Conservation (phyloP, 2,888 invertebrate species). For the Proisotoma minuta region DNA sequence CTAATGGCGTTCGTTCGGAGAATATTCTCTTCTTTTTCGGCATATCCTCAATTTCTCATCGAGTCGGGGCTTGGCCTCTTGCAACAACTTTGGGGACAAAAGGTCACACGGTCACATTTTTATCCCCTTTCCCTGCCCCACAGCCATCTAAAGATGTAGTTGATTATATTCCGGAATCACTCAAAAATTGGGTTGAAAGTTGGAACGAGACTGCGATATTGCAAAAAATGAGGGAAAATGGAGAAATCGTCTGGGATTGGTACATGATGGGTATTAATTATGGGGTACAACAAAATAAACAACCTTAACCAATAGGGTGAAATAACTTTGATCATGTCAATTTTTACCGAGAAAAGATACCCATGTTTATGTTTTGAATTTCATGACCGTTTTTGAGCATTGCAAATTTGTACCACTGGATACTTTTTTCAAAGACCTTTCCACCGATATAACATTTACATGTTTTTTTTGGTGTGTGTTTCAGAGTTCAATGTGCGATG, state of each 20-base stretch:
- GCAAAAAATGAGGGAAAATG: background rate
- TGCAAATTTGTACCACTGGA: no score
- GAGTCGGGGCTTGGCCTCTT: background rate
- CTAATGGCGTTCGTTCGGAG: no score
- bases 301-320: no score
- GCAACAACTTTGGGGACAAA: background rate
- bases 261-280: background rate
- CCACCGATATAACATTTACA: no score
- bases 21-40: background rate
- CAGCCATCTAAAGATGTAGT: background rate
- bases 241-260: background rate
- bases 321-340: no score
- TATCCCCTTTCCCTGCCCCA: background rate
- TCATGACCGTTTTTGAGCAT: no score
- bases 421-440: no score
- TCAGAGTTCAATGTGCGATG: conserved; percentile 19
- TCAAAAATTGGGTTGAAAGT: background rate
- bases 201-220: background rate
- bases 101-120: background rate
- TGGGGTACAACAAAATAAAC: no score
- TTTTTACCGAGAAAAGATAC: no score
- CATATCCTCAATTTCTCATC: background rate
- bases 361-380: no score
- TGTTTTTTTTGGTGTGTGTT: no score
- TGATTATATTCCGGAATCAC: background rate